Evolutionary conservation across 2,113 vertebrate genomes (phyloP).

Genomic region (Uropsilus gracilis): DNA sequence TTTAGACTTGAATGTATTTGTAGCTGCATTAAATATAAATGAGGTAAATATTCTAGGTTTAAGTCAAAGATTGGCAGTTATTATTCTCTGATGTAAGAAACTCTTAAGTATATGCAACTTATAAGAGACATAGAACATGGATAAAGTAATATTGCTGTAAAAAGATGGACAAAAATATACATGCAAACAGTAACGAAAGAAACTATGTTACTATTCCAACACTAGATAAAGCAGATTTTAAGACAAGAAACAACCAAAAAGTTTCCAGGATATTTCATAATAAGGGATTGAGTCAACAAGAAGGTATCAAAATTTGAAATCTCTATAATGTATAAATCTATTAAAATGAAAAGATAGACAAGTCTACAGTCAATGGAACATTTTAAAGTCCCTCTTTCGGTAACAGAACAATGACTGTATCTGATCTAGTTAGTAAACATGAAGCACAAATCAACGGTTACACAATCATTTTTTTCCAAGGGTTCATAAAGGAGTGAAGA

Average conservation of each 20-base stretch:
- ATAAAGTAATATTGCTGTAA: background rate
- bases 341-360: background rate
- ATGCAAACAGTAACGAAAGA: background rate
- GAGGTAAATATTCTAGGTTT: background rate
- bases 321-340: background rate
- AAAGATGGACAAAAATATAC: background rate
- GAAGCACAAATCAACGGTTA: background rate
- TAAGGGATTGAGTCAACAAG: background rate
- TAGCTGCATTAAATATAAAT: constrained; percentile 8
- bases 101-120: background rate
- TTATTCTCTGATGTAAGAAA: background rate
- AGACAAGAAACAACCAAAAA: background rate
- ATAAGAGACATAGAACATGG: background rate
- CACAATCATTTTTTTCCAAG: background rate
- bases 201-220: background rate
- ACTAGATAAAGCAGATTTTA: background rate
- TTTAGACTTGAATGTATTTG: background rate
- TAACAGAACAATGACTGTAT: background rate
- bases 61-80: background rate
- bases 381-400: background rate
- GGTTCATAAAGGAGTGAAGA: background rate
- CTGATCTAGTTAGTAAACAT: background rate
- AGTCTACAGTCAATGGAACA: background rate
- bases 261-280: background rate
- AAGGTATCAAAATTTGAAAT: background rate